These are phyloP conservation scores for Chaetodon auriga DNA, from an alignment of 2,113 vertebrate genomes.

Conservation along the genomic window DNA sequence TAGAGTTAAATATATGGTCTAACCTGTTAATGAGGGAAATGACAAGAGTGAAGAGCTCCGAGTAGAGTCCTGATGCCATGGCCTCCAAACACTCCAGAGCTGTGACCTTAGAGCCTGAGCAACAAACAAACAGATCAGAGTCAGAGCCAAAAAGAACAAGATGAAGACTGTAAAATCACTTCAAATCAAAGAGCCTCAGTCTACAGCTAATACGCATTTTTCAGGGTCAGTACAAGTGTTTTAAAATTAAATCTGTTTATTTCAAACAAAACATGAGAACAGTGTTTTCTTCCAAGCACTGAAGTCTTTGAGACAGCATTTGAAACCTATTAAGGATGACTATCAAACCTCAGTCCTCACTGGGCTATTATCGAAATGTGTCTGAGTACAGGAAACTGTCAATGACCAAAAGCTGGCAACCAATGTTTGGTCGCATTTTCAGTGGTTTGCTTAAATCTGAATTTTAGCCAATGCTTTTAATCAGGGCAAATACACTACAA, in stretches of 20 bases:
- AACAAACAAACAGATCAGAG: conserved; percentile 1
- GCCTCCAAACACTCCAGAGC: conserved; percentile 97
- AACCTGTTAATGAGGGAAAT: conserved; percentile 97
- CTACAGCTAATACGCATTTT: not conserved
- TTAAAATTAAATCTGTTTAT: not conserved
- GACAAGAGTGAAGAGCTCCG: conserved; percentile 94
- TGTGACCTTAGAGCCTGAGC: conserved; percentile 89
- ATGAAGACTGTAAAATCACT: not conserved
- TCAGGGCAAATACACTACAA: no score
- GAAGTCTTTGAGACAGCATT: not conserved
- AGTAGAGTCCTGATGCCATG: conserved; percentile 93
- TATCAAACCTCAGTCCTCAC: not conserved
- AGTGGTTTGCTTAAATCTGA: no score
- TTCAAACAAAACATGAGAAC: not conserved
- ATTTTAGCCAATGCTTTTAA: no score
- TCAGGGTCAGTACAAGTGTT: not conserved
- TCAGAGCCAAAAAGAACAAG: not conserved
- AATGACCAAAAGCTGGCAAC: not conserved
- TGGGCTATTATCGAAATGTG: not conserved
- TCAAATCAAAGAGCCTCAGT: not conserved
- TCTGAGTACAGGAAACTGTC: not conserved
- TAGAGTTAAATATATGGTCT: not conserved
- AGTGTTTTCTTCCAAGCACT: not conserved
- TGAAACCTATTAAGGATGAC: not conserved
- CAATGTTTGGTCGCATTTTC: not conserved